Evolutionary conservation across 2,113 vertebrate species (phyloP), one percentile per base, ranked within the genome.

Genomic region (Notarius lentiginosus): DNA sequence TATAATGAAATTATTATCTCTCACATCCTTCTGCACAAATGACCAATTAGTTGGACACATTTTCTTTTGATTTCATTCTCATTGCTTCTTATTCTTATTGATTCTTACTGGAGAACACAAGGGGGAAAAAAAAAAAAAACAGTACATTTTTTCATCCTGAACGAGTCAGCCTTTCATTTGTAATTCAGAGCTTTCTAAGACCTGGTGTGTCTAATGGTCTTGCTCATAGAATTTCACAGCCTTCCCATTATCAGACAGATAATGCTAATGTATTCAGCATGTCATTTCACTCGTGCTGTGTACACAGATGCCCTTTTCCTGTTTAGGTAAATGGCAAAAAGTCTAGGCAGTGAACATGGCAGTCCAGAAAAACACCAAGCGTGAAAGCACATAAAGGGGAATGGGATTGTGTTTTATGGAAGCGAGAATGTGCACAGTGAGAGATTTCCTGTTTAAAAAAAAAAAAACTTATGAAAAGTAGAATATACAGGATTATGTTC

Each of bases 301-400:
- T 84, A 88, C 89, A 87, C 68, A 61, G 77, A 84, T 90, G 89
- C 81, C 87, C 89, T 84, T 90, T 87, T 85, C 70, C 80, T 85
- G 80, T 90, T 82, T 87, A 70, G 66, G 61, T 85, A 90, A 90
- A 88, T 87, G 87, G 76, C 84, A 84, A 61, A 75, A 84, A 82
- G 66, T 88, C 81, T 51, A 51, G 68, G 55, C 75, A 75, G 70
- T 72, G 75, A 56, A 83, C 49, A 79, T 82, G 87, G 34, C 58
- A 34, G 34, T 86, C 87, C 18, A 85, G 41, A 41, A 79, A 84
- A 86, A 80, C 79, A 76, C 75, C 72, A n/a, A 84, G 66, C 47
- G 27, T 66, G 55, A 88, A 86, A 84, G 84, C 34, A 55, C 55
- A 49, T 88, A 81, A 77, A 11, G 12, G 55, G 22, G 66, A 76